Evolutionary conservation across 2,888 invertebrate species (phyloP), one percentile per base, ranked within the genome.

Genomic region (Notocelia uddmanniana): DNA sequence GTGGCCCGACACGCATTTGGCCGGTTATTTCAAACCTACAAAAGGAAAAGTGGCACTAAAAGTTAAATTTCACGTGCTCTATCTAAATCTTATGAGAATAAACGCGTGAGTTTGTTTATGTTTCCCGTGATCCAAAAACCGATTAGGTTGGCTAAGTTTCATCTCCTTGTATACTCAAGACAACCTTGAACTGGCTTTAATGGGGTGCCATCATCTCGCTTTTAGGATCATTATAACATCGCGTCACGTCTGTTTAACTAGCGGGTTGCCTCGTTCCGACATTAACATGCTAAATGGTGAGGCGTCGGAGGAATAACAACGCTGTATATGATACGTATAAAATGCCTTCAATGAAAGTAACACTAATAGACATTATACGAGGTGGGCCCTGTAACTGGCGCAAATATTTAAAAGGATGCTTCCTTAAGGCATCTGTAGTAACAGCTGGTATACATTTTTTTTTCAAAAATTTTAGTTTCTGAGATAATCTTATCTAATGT

Each of bases 241-340:
- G 26, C 31, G 57, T 57, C 57, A 57, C 57, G 57, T 57, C 57
- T 31, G 57, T 31, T 26, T 57, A 26, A 57, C 57, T 57, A 26
- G 18, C 3, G 57, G 11, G 55, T 13, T 45, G 45, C 15, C 55
- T 26, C 31, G 57, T 26, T 18, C 21, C n/a, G 18, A 18, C 57
- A 57, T 57, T 57, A 57, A 57, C 57, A 34, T 57, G 34, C 57
- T 57, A 57, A 57, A 57, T 31, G 57, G n/a, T 31, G 26, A n/a
- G 26, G 31, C 57, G 34, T 18, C 18, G 11, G 57, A 34, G 18
- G 57, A 57, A 57, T 57, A 57, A 57, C 57, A 34, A 57, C 10
- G 31, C 15, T 23, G 31, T 54, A n/a, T 45, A 45, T 45, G n/a
- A 45, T 45, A 15, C 15, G 15, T 15, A 15, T 5, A n/a, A 15